Evolutionary conservation across 2,797 vertebrate genomes (phyloP), one percentile per base, ranked within the genome.

Genomic region (Acipenser transmontanus): DNA sequence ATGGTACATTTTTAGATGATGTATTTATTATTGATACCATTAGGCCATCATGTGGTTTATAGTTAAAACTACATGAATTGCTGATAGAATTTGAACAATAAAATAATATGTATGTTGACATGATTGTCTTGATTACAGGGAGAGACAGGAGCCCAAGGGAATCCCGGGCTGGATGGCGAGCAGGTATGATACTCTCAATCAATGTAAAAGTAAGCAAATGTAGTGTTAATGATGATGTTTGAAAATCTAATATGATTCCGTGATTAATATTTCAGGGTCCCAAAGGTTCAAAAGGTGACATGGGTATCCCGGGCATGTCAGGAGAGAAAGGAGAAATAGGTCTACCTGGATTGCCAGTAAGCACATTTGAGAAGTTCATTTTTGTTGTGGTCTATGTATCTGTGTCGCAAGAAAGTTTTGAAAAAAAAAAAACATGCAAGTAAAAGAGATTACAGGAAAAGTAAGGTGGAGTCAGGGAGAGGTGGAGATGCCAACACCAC

Each of bases 271-370:
- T 79, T 65, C 72, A 99, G 97, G 97, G 97, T 68, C 93, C 89
- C 77, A 98, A 97, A 86, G 97, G 97, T 50, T 97, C 95, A 50
- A 99, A 96, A 76, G 97, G 97, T 71, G 95, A 98, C 72, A 80
- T 87, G 79, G 97, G 97, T 70, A 93, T 95, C 78, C 84, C 93
- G 7, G 97, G 97, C 64, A 84, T 87, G 48, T 85, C 93, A 61
- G 96, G 96, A 68, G 95, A 98, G 63, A 98, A 98, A 80, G 97
- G 97, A 80, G 72, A 89, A 66, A 92, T 94, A 49, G 97, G 97
- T 72, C 85, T 98, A 70, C 91, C 94, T 17, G 97, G 97, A 1
- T 81, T 98, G 66, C 95, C 95, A 74, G 97, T 99, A 88, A 89
- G 93, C 4, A 4, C 34, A 34, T 34, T 34, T 34, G 34, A 34